Percentiles rank a stretch among this genome's conserved stretches.
These are phyloP conservation scores for Sarcophaga bullata DNA, from an alignment of 1,140 invertebrate species.

Conservation along the genomic window DNA sequence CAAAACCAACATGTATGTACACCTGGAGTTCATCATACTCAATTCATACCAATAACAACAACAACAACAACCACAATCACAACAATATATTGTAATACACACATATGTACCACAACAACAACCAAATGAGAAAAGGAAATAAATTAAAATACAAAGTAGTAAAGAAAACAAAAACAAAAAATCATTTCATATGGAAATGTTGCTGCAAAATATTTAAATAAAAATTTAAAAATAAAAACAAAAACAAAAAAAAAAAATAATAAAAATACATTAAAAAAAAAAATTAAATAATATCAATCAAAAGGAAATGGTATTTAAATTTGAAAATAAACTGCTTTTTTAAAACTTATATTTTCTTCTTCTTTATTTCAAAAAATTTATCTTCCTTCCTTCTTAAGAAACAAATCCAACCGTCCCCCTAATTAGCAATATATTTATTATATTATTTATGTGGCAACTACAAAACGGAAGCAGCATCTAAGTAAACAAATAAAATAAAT, in stretches of 20 bases:
- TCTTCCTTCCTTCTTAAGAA: background rate
- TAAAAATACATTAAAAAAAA: too few species aligned
- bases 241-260: background rate
- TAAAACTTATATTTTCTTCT: background rate
- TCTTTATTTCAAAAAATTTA: too few species aligned
- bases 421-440: background rate
- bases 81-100: conserved; percentile 45
- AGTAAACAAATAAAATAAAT: background rate
- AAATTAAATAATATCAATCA: background rate
- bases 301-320: conserved; percentile 34
- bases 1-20: conserved; percentile 37
- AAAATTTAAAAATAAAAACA: background rate
- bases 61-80: conserved; percentile 45
- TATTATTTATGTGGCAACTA: too few species aligned
- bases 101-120: conserved; percentile 28
- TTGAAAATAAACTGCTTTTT: conserved; percentile 1
- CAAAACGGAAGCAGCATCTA: too few species aligned
- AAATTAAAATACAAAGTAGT: background rate
- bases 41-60: conserved; percentile 39
- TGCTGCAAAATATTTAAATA: background rate
- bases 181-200: conserved; percentile 3
- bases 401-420: background rate
- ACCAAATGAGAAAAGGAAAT: conserved; percentile 61
- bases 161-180: too few species aligned
- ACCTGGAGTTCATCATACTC: conserved; percentile 46